Conservation (phyloP, 2,888 invertebrate genomes). For the Campoletis raptor region DNA sequence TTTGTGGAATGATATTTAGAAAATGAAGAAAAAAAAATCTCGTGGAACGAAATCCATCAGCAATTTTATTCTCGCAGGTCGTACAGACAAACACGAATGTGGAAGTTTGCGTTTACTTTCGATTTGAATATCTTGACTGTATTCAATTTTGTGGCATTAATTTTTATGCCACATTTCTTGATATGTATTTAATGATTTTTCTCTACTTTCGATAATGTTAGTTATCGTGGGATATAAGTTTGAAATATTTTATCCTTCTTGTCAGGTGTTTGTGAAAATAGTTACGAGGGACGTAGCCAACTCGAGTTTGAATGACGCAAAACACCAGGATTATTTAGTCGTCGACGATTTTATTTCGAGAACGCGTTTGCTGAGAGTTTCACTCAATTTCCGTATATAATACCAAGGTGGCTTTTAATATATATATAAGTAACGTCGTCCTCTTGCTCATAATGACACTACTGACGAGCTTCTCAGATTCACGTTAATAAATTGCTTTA, state of each 20-base stretch:
- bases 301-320: slow-evolving; percentile 76
- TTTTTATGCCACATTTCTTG: no score
- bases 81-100: neutral
- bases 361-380: slow-evolving; percentile 50
- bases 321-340: slow-evolving; percentile 79
- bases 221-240: neutral
- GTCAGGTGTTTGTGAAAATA: slow-evolving; percentile 26
- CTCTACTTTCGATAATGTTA: neutral
- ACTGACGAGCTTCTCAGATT: slow-evolving; percentile 1
- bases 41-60: neutral
- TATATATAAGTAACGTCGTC: neutral
- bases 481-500: slow-evolving; percentile 31
- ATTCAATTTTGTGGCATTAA: no score
- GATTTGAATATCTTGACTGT: neutral
- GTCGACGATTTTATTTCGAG: slow-evolving; percentile 79
- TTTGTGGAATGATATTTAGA: no score
- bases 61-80: neutral
- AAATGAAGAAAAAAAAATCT: no score
- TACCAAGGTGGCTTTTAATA: neutral
- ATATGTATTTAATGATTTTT: neutral
- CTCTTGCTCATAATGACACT: slow-evolving; percentile 11
- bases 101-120: neutral
- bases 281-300: slow-evolving; percentile 48
- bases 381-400: slow-evolving; percentile 24
- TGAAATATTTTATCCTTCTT: neutral